Conservation (phyloP, 2,113 vertebrate genomes). For the Ondatra zibethicus region DNA sequence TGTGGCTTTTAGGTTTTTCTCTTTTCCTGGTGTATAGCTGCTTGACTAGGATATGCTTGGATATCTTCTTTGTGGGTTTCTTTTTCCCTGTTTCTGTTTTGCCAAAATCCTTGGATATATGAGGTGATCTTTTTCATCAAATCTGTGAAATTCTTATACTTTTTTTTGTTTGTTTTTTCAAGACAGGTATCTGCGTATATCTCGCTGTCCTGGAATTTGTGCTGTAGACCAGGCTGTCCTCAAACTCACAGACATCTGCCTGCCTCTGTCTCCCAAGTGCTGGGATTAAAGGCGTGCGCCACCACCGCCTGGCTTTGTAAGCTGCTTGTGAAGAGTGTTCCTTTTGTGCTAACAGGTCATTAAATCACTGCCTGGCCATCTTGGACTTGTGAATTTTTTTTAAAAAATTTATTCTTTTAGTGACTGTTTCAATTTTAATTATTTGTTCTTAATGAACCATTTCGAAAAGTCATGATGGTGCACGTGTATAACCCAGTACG, state of each 20-base stretch:
- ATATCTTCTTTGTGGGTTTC: background rate
- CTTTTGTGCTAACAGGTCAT: background rate
- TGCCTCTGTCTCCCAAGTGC: no score
- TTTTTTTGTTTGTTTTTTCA: background rate
- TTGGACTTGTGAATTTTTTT: background rate
- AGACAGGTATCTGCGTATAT: background rate
- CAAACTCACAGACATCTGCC: no score
- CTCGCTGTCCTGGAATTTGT: background rate
- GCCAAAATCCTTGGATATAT: background rate
- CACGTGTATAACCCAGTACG: background rate
- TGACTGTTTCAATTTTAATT: background rate
- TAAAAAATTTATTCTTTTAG: background rate
- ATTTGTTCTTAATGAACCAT: background rate
- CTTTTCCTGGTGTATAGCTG: background rate
- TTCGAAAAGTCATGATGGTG: background rate
- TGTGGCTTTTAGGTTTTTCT: background rate
- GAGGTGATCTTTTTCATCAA: background rate
- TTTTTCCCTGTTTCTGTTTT: background rate
- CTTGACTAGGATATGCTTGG: background rate
- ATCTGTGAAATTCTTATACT: background rate
- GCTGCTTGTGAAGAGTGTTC: background rate
- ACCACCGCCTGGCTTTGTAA: background rate
- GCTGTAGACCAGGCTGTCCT: background rate
- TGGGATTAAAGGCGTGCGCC: background rate
- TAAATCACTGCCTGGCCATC: background rate